These are phyloP conservation scores for Danio kyathit DNA, from an alignment of 2,797 vertebrate species.

Conservation along the genomic window DNA sequence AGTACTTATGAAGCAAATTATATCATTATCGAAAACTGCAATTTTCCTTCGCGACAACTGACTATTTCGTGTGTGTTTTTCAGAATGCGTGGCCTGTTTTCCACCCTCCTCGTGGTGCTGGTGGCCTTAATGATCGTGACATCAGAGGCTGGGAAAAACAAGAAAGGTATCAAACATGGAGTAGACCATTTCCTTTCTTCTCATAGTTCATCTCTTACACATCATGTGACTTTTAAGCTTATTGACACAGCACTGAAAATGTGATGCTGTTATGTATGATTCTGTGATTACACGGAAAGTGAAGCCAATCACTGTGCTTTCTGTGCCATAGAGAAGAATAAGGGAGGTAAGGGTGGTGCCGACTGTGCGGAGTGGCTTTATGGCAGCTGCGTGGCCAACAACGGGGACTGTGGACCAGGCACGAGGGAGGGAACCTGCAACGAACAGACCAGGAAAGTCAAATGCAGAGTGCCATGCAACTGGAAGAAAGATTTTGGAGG, in stretches of 20 bases:
- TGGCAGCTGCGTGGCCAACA: constrained; percentile 87
- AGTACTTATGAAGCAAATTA: neutral
- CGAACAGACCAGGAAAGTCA: constrained; percentile 85
- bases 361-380: constrained; percentile 89
- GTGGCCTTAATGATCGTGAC: constrained; percentile 78
- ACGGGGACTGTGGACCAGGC: constrained; percentile 87
- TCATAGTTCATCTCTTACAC: neutral
- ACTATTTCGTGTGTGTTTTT: constrained; percentile 37
- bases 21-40: neutral
- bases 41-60: constrained; percentile 6
- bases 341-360: constrained; percentile 74
- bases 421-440: constrained; percentile 86
- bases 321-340: constrained; percentile 78
- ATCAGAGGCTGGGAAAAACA: constrained; percentile 83
- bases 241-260: neutral
- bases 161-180: constrained; percentile 78
- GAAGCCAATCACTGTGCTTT: neutral
- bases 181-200: neutral
- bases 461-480: constrained; percentile 92
- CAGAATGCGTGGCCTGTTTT: constrained; percentile 84
- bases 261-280: neutral
- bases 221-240: constrained; percentile 12
- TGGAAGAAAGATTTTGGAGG: constrained; percentile 94
- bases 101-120: constrained; percentile 73
- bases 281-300: neutral